Evolutionary conservation across 2,113 vertebrate genomes (phyloP).

Genomic region (Osmerus eperlanus): DNA sequence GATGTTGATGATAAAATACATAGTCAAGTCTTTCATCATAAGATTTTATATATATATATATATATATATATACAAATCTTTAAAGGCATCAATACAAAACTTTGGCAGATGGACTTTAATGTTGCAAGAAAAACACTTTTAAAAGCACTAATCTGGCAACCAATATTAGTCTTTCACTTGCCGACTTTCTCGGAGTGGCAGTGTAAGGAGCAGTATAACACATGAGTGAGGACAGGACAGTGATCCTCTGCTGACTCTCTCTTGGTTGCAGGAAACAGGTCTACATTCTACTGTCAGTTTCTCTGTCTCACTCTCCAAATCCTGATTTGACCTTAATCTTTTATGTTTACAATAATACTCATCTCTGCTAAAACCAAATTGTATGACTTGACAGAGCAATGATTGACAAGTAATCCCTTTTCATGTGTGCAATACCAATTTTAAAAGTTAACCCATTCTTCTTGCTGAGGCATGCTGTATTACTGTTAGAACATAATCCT

Average conservation of each 20-base stretch:
- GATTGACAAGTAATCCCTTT: neutral
- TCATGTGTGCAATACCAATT: neutral
- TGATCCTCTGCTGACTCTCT: too few relatives aligned
- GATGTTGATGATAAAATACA: slow-evolving; percentile 14
- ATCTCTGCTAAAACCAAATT: neutral
- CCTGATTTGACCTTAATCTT: neutral
- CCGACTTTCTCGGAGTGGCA: too few relatives aligned
- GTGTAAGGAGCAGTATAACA: too few relatives aligned
- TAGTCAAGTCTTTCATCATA: neutral
- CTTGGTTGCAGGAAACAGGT: too few relatives aligned
- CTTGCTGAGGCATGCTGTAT: neutral
- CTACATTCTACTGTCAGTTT: neutral
- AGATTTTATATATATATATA: too few relatives aligned
- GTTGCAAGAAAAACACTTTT: too few relatives aligned
- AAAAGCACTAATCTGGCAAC: too few relatives aligned
- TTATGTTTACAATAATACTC: neutral
- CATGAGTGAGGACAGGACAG: neutral
- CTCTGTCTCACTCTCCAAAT: neutral
- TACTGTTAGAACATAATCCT: neutral
- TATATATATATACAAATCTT: too few relatives aligned
- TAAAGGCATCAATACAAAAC: too few relatives aligned
- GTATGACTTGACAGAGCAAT: neutral
- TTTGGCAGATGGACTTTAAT: too few relatives aligned
- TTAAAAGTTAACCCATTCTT: neutral
- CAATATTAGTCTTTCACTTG: too few relatives aligned